Percentiles rank a stretch among this genome's conserved stretches.
phyloP scores from a whole-genome alignment of 64 coral and sea anemone species.

The Montipora capricornis region DNA sequence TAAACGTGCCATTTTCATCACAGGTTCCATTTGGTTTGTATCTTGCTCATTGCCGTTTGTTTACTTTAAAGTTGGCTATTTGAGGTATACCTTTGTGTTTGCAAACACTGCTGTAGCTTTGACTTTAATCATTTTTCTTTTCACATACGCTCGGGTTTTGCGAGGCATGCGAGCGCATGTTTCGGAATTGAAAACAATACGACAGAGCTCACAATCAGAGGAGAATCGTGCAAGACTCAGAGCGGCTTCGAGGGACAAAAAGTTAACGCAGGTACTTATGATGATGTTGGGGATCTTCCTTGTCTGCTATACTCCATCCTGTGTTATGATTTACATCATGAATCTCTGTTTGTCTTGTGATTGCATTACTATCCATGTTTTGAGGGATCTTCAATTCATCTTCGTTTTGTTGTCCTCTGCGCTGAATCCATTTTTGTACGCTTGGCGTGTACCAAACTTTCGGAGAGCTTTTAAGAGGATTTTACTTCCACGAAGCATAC shows the following conservation, averaged over 20 bases:
- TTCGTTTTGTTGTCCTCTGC: conserved; percentile 77
- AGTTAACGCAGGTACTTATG: conserved; percentile 67
- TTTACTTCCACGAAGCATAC: no score
- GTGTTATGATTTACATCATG: conserved; percentile 78
- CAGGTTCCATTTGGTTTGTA: conserved; percentile 46
- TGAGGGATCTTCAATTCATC: conserved; percentile 81
- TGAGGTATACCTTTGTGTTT: conserved; percentile 71
- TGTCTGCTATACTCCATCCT: conserved; percentile 63
- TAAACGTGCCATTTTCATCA: background rate
- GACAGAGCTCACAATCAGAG: conserved; percentile 33
- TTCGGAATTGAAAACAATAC: conserved; percentile 33
- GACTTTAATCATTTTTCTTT: conserved; percentile 64
- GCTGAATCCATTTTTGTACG: conserved; percentile 78
- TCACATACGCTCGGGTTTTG: conserved; percentile 59
- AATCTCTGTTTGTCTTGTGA: conserved; percentile 74
- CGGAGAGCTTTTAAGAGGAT: conserved; percentile 66
- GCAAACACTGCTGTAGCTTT: conserved; percentile 63
- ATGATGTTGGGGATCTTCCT: conserved; percentile 68
- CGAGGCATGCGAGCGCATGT: conserved; percentile 59
- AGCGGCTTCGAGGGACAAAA: conserved; percentile 43
- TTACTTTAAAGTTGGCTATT: conserved; percentile 76
- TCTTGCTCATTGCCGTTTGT: conserved; percentile 43
- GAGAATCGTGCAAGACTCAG: conserved; percentile 13
- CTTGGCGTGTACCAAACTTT: conserved; percentile 71
- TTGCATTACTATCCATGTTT: conserved; percentile 65